These are phyloP conservation scores for Apodemia mormo DNA, from an alignment of 2,888 invertebrate species.

Conservation along the genomic window DNA sequence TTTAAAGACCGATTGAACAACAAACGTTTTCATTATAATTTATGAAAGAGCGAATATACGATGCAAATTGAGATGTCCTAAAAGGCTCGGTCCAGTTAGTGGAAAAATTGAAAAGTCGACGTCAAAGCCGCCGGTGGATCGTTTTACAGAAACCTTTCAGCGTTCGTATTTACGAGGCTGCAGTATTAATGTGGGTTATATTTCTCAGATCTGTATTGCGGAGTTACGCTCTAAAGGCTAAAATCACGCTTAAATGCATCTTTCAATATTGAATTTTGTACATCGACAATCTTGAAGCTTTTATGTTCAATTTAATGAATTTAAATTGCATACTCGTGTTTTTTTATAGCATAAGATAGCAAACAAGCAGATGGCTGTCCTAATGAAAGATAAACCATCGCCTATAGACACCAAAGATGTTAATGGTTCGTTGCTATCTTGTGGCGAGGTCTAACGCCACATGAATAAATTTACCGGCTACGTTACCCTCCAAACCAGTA, in stretches of 20 bases:
- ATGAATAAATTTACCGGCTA: too few relatives aligned
- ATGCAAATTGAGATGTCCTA: conserved; percentile 22
- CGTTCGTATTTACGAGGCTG: conserved; percentile 24
- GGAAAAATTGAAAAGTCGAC: conserved; percentile 27
- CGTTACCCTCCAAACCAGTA: too few relatives aligned
- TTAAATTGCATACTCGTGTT: neutral
- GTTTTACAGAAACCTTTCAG: conserved; percentile 25
- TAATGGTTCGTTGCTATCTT: too few relatives aligned
- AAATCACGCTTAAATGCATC: neutral
- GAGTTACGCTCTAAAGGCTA: conserved; percentile 5
- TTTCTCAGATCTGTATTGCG: neutral
- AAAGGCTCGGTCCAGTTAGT: conserved; percentile 27
- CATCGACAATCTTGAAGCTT: conserved; percentile 2
- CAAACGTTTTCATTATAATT: neutral
- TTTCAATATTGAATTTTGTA: neutral
- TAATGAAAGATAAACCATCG: too few relatives aligned
- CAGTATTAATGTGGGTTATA: conserved; percentile 24
- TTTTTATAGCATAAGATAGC: too few relatives aligned
- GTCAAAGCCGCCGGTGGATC: conserved; percentile 25
- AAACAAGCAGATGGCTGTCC: too few relatives aligned
- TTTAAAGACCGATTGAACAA: neutral
- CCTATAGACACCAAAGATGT: too few relatives aligned
- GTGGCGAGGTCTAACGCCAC: too few relatives aligned
- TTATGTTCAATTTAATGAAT: neutral
- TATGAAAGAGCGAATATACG: conserved; percentile 8